phyloP scores from a whole-genome alignment of 1,140 invertebrate species.

The Protaetia brevitarsis region DNA sequence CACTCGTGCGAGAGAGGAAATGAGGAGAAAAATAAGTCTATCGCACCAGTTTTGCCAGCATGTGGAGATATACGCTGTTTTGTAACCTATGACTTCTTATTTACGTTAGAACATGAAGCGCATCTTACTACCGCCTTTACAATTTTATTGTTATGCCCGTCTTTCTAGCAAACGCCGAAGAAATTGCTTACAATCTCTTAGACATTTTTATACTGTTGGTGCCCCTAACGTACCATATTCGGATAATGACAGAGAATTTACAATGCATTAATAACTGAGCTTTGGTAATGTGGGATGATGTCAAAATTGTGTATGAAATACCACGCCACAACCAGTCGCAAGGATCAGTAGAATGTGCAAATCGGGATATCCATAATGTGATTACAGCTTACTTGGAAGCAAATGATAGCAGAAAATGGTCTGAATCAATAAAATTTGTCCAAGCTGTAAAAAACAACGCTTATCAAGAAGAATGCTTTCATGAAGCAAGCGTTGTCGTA shows the following conservation, averaged over 20 bases:
- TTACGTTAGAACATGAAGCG: too few relatives aligned
- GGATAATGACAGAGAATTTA: constrained; percentile 41
- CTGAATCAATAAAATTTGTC: background rate
- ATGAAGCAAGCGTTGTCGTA: too few relatives aligned
- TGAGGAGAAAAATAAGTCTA: too few relatives aligned
- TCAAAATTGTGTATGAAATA: constrained; percentile 27
- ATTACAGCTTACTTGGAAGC: background rate
- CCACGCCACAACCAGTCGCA: background rate
- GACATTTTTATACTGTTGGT: constrained; percentile 41
- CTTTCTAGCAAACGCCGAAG: too few relatives aligned
- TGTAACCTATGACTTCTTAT: too few relatives aligned
- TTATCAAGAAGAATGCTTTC: too few relatives aligned
- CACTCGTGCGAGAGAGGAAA: too few relatives aligned
- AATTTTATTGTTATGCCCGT: too few relatives aligned
- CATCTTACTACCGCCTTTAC: too few relatives aligned
- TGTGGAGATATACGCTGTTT: too few relatives aligned
- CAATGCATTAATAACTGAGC: constrained; percentile 23
- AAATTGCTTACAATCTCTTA: constrained; percentile 37
- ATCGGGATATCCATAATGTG: background rate
- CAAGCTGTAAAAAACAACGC: background rate
- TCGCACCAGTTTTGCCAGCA: too few relatives aligned
- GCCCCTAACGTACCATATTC: constrained; percentile 40
- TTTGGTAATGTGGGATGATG: constrained; percentile 21
- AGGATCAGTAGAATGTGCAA: background rate
- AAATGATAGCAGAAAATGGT: constrained; percentile 9